Percentiles rank a stretch among this genome's conserved stretches.
These are phyloP conservation scores for Conus betulinus DNA, from an alignment of 1,140 invertebrate genomes.

Conservation along the genomic window DNA sequence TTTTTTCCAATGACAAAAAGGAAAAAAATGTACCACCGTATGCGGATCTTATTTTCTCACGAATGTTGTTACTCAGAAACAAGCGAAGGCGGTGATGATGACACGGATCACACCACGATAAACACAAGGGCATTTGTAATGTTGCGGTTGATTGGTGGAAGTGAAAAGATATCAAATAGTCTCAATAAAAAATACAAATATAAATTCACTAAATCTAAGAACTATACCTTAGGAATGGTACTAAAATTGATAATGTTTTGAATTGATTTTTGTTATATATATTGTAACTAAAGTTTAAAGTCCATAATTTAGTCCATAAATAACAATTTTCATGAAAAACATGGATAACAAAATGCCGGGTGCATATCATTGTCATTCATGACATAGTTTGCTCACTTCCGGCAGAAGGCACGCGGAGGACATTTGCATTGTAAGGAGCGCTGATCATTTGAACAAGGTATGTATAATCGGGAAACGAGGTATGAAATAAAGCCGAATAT, in stretches of 20 bases:
- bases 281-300: too few relatives aligned
- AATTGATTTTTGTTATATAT: too few relatives aligned
- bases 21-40: too few relatives aligned
- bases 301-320: neutral
- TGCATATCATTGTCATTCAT: neutral
- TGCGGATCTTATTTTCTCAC: too few relatives aligned
- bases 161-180: neutral
- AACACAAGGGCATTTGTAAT: constrained; percentile 25
- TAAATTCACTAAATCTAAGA: neutral
- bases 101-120: constrained; percentile 39
- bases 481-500: too few relatives aligned
- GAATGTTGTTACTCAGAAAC: neutral
- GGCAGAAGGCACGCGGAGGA: neutral
- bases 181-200: neutral
- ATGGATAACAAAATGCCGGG: neutral
- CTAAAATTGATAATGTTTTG: too few relatives aligned
- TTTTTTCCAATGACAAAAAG: too few relatives aligned
- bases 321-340: neutral
- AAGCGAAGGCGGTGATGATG: constrained; percentile 29
- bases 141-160: constrained; percentile 6
- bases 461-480: too few relatives aligned
- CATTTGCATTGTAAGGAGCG: neutral
- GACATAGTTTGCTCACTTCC: neutral
- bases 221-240: too few relatives aligned
- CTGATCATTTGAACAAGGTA: too few relatives aligned